Evolutionary conservation across 1,140 invertebrate species (phyloP).

Genomic region (Physella acuta): DNA sequence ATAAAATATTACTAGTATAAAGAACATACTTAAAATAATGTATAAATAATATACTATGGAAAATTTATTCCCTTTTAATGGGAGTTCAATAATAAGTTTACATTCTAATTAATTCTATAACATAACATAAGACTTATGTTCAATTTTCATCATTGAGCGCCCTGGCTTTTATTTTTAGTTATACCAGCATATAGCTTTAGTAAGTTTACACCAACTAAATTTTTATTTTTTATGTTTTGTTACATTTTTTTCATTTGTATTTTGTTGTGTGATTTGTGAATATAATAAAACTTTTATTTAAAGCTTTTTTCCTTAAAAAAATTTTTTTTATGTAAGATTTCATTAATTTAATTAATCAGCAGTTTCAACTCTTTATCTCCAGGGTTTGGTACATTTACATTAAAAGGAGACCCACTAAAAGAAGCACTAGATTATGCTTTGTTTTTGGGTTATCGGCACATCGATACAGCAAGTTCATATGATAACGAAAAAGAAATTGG

Average conservation of each 20-base stretch:
- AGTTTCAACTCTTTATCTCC: constrained; percentile 13
- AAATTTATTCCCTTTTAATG: neutral
- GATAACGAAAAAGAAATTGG: constrained; percentile 49
- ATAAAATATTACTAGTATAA: too few relatives aligned
- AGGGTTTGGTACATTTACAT: constrained; percentile 47
- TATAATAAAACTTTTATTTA: neutral
- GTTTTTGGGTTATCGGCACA: constrained; percentile 44
- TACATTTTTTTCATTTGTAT: neutral
- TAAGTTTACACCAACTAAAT: neutral
- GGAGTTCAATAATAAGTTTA: neutral
- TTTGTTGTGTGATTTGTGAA: neutral
- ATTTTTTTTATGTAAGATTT: neutral
- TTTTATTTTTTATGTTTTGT: neutral
- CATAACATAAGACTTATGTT: neutral
- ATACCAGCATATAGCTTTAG: neutral
- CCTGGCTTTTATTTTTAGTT: neutral
- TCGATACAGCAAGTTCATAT: constrained; percentile 50
- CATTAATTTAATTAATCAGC: neutral
- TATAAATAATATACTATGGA: too few relatives aligned
- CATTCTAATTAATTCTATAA: neutral
- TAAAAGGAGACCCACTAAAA: constrained; percentile 35
- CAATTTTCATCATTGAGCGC: too few relatives aligned
- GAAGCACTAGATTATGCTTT: constrained; percentile 46
- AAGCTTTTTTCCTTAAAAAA: neutral
- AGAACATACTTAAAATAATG: too few relatives aligned